Evolutionary conservation across 2,797 vertebrate species (phyloP), one percentile per base, ranked within the genome.

Genomic region (Eulemur albifrons): DNA sequence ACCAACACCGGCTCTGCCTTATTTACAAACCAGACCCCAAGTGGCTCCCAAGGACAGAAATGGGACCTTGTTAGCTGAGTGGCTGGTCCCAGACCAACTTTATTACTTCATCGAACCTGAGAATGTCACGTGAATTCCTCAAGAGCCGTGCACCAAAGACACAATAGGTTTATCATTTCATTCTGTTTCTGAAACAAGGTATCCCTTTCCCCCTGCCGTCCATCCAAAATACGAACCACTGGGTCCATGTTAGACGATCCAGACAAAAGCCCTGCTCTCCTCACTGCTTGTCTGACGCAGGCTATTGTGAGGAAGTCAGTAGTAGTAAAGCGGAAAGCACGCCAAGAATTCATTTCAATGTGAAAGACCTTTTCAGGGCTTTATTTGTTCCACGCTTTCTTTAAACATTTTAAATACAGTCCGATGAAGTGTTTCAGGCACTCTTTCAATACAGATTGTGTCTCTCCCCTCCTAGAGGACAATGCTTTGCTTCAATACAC

Each of bases 381-480:
- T 94, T 90, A 75, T 96, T 86, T 90, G 40, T 92, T 95, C 85
- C 75, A 87, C 52, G 54, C 94, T 83, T 82, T 91, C 63, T 92
- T 93, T 17, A 18, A 96, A 76, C 72, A 81, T 30, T 95, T 96
- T 63, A 97, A 96, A 89, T 81, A 97, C 83, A 91, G 86, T 25
- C 95, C 83, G 12, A 0, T 13, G 77, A 95, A 63, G 48, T 65
- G 79, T 97, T 97, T 92, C 86, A 91, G 97, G 73, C 77, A 77
- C 97, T 63, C 3, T 81, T 97, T 97, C 96, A 95, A 96, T 92
- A 90, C 72, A 1, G 18, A 91, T 83, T 91, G 63, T 97, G 96
- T 48, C 73, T 48, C 73, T 89, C 96, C 88, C 73, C 88, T 95
- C 86, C 90, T 93, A 17, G 83, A 97, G 40, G 72, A 95, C 70